These are phyloP conservation scores for Hypomecis atomaria DNA, from an alignment of 2,888 invertebrate species.

Conservation along the genomic window DNA sequence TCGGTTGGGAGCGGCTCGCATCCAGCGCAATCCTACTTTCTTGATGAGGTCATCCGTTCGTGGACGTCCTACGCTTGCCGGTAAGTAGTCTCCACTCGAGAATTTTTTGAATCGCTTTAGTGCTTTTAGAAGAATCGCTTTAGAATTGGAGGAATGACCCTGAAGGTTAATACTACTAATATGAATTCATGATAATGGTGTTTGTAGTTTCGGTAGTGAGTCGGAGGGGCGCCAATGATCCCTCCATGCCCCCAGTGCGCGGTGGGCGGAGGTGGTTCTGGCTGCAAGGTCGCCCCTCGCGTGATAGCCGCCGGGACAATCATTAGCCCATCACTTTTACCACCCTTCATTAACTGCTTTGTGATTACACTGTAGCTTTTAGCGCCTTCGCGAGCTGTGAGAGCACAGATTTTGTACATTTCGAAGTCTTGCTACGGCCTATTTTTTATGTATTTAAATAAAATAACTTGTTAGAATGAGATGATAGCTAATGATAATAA, in stretches of 20 bases:
- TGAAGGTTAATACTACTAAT: constrained; percentile 10
- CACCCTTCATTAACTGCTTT: constrained; percentile 45
- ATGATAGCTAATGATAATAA: no score
- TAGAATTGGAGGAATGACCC: not conserved
- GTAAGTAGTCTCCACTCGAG: no score
- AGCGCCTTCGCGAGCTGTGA: constrained; percentile 19
- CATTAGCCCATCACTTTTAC: constrained; percentile 52
- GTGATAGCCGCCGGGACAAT: constrained; percentile 57
- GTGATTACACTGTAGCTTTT: constrained; percentile 34
- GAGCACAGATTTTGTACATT: constrained; percentile 1
- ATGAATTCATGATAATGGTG: constrained; percentile 31
- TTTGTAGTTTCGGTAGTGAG: constrained; percentile 47
- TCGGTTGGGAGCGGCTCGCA: no score
- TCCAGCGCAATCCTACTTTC: no score
- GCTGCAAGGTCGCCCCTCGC: constrained; percentile 67
- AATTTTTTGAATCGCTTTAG: no score
- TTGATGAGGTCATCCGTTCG: no score
- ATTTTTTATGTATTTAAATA: not conserved
- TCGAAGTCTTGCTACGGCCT: not conserved
- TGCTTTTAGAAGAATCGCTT: no score
- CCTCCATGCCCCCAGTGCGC: not conserved
- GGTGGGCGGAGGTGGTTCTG: constrained; percentile 14
- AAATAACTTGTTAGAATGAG: not conserved
- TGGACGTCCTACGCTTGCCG: no score
- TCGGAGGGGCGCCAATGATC: constrained; percentile 7